Evolutionary conservation across 2,113 vertebrate species (phyloP).

Genomic region (Syngnathus scovelli): DNA sequence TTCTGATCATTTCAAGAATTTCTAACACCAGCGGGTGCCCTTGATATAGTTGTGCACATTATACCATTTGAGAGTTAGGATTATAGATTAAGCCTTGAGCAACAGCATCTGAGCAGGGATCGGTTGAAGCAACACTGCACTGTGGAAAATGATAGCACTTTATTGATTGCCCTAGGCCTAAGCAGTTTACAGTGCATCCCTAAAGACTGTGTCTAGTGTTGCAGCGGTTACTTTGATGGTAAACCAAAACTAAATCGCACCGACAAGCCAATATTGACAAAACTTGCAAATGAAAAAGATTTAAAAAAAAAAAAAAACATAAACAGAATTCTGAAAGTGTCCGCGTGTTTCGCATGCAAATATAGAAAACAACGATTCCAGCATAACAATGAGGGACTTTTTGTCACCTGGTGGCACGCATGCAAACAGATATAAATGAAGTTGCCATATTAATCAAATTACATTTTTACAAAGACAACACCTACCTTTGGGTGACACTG

Average conservation of each 20-base stretch:
- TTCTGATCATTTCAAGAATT: neutral
- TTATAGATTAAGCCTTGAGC: conserved; percentile 26
- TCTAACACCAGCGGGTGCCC: neutral
- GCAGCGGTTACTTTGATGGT: conserved; percentile 17
- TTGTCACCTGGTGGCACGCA: neutral
- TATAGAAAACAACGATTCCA: neutral
- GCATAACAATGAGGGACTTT: neutral
- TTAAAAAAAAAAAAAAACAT: neutral
- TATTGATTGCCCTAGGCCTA: conserved; percentile 46
- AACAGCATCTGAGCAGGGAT: conserved; percentile 15
- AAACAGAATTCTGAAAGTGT: conserved; percentile 2
- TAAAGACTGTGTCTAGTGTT: neutral
- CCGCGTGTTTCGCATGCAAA: neutral
- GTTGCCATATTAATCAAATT: neutral
- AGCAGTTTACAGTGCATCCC: conserved; percentile 34
- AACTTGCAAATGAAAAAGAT: conserved; percentile 3
- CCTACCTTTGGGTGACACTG: conserved; percentile 93
- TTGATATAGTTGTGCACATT: neutral
- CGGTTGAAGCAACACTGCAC: conserved; percentile 27
- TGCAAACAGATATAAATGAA: neutral
- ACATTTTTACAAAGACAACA: neutral
- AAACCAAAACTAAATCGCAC: conserved; percentile 20
- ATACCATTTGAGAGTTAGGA: conserved; percentile 11
- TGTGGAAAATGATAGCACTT: conserved; percentile 43
- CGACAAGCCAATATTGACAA: conserved; percentile 12